Percentiles rank a stretch among this genome's conserved stretches.
phyloP scores from a whole-genome alignment of 2,797 vertebrate species.

The Onychomys arenicola region DNA sequence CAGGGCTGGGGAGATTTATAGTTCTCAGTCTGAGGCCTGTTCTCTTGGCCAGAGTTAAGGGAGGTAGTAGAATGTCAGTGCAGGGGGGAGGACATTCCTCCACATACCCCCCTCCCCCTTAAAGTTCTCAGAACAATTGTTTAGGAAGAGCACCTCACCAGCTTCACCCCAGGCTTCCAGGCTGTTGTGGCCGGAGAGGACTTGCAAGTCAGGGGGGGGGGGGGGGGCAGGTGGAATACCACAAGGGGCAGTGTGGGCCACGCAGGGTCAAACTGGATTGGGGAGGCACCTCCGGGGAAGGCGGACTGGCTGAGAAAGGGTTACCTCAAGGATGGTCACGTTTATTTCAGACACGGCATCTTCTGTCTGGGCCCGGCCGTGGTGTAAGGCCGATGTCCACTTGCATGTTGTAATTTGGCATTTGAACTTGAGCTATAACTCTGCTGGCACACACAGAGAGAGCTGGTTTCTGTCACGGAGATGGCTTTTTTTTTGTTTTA shows the following conservation, averaged over 20 bases:
- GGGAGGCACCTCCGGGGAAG: neutral
- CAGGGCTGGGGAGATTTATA: slow-evolving; percentile 85
- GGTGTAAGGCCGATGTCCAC: neutral
- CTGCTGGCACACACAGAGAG: neutral
- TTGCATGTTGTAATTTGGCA: neutral
- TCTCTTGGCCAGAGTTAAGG: slow-evolving; percentile 83
- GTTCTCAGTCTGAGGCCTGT: slow-evolving; percentile 85
- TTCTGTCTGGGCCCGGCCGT: neutral
- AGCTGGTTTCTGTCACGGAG: neutral
- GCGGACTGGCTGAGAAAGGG: neutral
- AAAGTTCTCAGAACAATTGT: neutral
- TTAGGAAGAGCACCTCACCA: slow-evolving; percentile 27
- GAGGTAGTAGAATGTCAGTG: slow-evolving; percentile 87
- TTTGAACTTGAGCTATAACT: slow-evolving; percentile 3
- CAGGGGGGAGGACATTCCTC: neutral
- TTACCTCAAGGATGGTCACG: neutral
- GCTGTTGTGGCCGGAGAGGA: neutral
- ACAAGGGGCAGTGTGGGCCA: neutral
- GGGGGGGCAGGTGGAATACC: neutral
- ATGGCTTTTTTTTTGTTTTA: neutral
- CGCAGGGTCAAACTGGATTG: neutral
- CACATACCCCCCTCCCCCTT: neutral
- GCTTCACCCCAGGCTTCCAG: neutral
- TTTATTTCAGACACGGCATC: neutral
- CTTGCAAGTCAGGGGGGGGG: neutral